Base-by-base conservation (phyloP, 1,140 invertebrate species). In the Drosophila saltans region DNA sequence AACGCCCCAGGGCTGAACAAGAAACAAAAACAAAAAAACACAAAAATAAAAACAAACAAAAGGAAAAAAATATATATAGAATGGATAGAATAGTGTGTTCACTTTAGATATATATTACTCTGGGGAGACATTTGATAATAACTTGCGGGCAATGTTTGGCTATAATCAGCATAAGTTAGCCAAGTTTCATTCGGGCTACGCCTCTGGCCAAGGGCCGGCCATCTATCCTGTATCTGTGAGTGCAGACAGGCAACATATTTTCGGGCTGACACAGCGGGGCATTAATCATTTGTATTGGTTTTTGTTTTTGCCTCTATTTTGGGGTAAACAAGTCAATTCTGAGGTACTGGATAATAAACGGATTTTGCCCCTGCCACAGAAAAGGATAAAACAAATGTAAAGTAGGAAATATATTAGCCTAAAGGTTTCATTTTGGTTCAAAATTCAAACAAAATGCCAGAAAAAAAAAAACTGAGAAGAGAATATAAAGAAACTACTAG, bases 51-150 rank as follows among this genome's bases (percentile, higher is more conserved):
- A 26, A 24, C 30, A 10, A 21, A 39, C 24, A 28, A 16, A 33
- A 11, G n/a, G 26, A 28, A 28, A 45, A 28, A 48, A 21, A 52
- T 16, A 59, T 59, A 59, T 36, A 36, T 36, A 39, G 40, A 59
- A 59, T 16, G 33, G 5, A 59, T 39, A 59, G 57, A 52, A 26
- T 65, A 36, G 48, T 33, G 21, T 62, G 30, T 40, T 28, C 28
- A 16, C 5, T 57, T 57, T 72, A 74, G 67, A 88, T 86, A 86
- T 83, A 86, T 86, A 89, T 88, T 80, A 84, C 84, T 78, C 84
- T 57, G 65, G 84, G 84, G 84, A 88, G 80, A 84, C 84, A 88
- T 89, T 88, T 89, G 84, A 88, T 88, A 88, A 88, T 88, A 88
- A 88, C 80, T 89, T 89, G 85, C 84, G 84, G 84, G 57, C 69